phyloP scores from a whole-genome alignment of 2,797 vertebrate genomes.

The Coranthus polyacanthus region DNA sequence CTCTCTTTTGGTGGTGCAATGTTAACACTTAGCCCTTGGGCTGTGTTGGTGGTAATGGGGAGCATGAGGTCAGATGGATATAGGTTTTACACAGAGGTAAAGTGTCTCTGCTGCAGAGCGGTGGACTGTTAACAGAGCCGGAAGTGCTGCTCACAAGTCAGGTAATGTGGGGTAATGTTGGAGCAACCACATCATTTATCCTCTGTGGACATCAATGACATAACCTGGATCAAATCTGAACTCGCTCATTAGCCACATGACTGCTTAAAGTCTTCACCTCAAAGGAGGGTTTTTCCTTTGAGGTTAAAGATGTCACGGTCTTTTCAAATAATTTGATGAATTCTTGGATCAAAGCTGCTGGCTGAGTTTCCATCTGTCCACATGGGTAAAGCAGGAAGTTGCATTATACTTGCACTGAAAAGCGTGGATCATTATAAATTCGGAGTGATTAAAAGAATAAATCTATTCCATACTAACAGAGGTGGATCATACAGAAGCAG shows the following conservation, averaged over 20 bases:
- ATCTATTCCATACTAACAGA: not conserved
- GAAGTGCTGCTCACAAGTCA: constrained; percentile 10
- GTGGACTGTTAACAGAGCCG: constrained; percentile 30
- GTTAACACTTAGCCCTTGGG: constrained; percentile 66
- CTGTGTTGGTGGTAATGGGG: constrained; percentile 66
- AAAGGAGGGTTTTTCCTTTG: constrained; percentile 43
- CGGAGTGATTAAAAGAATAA: not conserved
- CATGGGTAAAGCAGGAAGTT: not conserved
- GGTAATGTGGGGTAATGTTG: constrained; percentile 32
- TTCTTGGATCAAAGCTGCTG: constrained; percentile 15
- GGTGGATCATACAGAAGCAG: not conserved
- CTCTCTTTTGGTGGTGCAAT: constrained; percentile 46
- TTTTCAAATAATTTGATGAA: constrained; percentile 11
- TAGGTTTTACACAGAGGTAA: constrained; percentile 40
- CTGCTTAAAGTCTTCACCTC: constrained; percentile 44
- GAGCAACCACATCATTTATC: constrained; percentile 43
- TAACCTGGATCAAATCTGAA: constrained; percentile 41
- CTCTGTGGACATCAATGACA: constrained; percentile 21
- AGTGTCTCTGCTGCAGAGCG: constrained; percentile 31
- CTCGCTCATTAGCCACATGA: constrained; percentile 29
- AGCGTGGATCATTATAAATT: not conserved
- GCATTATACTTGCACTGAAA: not conserved
- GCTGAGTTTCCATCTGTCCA: constrained; percentile 1
- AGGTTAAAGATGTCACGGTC: constrained; percentile 33
- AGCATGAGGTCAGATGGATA: constrained; percentile 62